A percentile compares a stretch with the other conserved stretches of the same genome.
phyloP scores from a whole-genome alignment of 2,113 vertebrate species.

The Gorsachius goisagi region DNA sequence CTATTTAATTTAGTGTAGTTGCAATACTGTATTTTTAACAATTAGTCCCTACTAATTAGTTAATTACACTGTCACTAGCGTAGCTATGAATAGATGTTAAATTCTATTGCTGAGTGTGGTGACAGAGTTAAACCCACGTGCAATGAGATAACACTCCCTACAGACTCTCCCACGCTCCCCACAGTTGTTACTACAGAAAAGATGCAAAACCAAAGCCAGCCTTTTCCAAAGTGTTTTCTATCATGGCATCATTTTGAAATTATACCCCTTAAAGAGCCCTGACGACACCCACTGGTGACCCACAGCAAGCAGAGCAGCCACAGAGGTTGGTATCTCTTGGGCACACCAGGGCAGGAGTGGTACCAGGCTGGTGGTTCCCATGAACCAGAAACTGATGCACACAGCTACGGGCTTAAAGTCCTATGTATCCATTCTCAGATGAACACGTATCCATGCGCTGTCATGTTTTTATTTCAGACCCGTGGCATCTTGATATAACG shows the following conservation, averaged over 20 bases:
- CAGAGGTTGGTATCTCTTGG: background rate
- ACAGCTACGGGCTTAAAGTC: background rate
- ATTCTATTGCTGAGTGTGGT: background rate
- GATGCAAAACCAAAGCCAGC: background rate
- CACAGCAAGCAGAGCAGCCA: background rate
- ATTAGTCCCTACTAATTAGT: conserved; percentile 48
- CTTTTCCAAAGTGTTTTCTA: background rate
- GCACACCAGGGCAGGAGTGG: background rate
- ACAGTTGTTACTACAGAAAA: background rate
- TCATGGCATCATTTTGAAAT: background rate
- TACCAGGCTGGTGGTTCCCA: background rate
- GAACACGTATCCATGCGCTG: background rate
- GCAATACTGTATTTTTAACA: background rate
- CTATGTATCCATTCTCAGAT: background rate
- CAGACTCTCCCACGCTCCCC: background rate
- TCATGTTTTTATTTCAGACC: background rate
- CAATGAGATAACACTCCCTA: background rate
- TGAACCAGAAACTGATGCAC: background rate
- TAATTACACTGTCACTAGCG: conserved; percentile 11
- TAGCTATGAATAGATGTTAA: conserved; percentile 7
- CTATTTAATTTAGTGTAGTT: conserved; percentile 8
- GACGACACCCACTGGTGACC: background rate
- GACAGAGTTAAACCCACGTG: background rate
- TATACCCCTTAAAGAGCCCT: background rate
- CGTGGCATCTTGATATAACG: background rate